These are phyloP conservation scores for Acromyrmex heyeri DNA, from an alignment of 1,140 invertebrate genomes.

Conservation along the genomic window DNA sequence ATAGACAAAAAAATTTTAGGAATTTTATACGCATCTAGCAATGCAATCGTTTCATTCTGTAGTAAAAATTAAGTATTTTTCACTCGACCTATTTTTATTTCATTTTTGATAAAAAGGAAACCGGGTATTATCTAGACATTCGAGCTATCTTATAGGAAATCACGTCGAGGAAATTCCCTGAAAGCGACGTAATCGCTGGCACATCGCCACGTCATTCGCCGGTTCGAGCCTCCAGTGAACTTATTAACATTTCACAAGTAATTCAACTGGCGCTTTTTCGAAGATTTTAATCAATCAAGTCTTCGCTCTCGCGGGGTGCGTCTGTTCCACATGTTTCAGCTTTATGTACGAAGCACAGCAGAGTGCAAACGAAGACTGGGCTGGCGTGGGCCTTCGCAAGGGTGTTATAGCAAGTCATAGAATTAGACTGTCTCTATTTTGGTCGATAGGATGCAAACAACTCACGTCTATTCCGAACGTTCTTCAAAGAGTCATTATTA, in stretches of 20 bases:
- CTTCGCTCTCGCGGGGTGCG: too few species aligned
- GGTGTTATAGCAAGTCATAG: not conserved
- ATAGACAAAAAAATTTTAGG: not conserved
- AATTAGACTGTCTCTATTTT: slow-evolving; percentile 44
- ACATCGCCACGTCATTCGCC: slow-evolving; percentile 21
- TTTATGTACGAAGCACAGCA: slow-evolving; percentile 22
- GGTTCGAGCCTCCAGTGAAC: not conserved
- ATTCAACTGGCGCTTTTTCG: not conserved
- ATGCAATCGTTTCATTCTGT: not conserved
- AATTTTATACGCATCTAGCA: not conserved
- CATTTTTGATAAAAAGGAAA: not conserved
- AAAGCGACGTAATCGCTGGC: not conserved
- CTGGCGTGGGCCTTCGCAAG: not conserved
- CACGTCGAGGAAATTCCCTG: not conserved
- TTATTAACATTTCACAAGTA: slow-evolving; percentile 3
- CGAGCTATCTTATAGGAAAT: not conserved
- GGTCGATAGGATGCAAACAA: slow-evolving; percentile 7
- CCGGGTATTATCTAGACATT: not conserved
- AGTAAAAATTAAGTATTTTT: not conserved
- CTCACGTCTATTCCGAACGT: not conserved
- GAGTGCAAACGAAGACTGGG: slow-evolving; percentile 10
- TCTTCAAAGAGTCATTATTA: slow-evolving; percentile 27
- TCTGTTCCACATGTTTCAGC: not conserved
- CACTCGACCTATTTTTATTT: not conserved
- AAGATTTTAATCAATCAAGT: not conserved